Conservation (phyloP, 2,797 vertebrate species). For the Melanotaenia boesemani region DNA sequence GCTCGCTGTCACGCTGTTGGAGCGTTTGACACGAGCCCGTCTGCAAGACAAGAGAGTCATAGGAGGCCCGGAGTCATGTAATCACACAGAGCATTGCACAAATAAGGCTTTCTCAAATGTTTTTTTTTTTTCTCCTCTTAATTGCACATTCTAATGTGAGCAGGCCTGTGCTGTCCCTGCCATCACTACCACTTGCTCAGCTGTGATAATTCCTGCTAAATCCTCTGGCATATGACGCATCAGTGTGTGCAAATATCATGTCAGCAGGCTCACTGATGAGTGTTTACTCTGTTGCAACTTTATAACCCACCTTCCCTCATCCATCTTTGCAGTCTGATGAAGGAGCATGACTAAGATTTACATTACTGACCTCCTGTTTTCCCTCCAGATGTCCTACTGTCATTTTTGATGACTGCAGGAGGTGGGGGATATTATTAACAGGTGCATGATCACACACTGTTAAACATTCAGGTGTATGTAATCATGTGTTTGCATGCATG, state of each 20-base stretch:
- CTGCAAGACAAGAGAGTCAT: conserved; percentile 76
- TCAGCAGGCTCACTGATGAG: conserved; percentile 48
- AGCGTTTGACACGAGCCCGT: conserved; percentile 95
- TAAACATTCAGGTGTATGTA: not conserved
- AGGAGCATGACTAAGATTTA: conserved; percentile 61
- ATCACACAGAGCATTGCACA: conserved; percentile 32
- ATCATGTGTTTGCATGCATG: conserved; percentile 19
- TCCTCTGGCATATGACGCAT: conserved; percentile 72
- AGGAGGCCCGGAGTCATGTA: conserved; percentile 26
- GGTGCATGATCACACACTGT: conserved; percentile 35
- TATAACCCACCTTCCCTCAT: conserved; percentile 43
- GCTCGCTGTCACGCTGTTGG: conserved; percentile 97
- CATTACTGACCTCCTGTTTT: conserved; percentile 15
- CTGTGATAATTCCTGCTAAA: conserved; percentile 47
- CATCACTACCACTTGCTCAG: conserved; percentile 33
- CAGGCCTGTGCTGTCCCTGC: conserved; percentile 15
- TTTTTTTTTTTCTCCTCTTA: not conserved
- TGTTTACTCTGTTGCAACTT: conserved; percentile 61
- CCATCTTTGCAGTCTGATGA: conserved; percentile 36
- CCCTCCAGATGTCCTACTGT: conserved; percentile 21
- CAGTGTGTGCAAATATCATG: conserved; percentile 69
- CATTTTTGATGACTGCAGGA: not conserved
- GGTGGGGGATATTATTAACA: conserved; percentile 33
- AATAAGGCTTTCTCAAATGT: conserved; percentile 2
- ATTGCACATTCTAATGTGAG: conserved; percentile 18